A percentile compares a stretch with the other conserved stretches of the same genome.
phyloP scores from a whole-genome alignment of 2,113 vertebrate species.

The Actenoides hombroni region DNA sequence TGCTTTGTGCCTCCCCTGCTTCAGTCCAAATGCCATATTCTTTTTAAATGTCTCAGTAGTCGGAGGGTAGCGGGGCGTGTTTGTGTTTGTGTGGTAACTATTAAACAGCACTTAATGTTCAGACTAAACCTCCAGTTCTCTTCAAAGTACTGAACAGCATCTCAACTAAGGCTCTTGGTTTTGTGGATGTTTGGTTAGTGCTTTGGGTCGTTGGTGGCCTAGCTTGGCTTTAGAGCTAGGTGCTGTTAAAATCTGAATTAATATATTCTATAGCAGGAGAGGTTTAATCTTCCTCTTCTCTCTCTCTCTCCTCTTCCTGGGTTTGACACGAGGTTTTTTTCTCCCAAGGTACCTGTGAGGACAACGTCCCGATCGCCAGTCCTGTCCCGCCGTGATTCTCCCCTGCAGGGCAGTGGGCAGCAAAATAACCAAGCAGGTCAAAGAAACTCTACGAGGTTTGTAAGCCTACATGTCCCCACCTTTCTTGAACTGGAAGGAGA shows the following conservation, averaged over 20 bases:
- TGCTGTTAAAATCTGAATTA: not conserved
- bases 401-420: constrained; percentile 83
- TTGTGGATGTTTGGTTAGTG: constrained; percentile 13
- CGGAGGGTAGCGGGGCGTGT: not conserved
- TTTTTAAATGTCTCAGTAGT: constrained; percentile 41
- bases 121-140: not conserved
- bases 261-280: not conserved
- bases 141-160: not conserved
- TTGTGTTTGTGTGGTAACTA: constrained; percentile 40
- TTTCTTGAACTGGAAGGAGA: not conserved
- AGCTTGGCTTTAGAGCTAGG: not conserved
- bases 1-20: constrained; percentile 69
- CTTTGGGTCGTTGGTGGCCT: not conserved
- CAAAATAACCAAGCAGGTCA: constrained; percentile 83
- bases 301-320: not conserved
- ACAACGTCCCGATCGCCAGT: constrained; percentile 93
- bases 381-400: constrained; percentile 89
- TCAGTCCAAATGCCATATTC: constrained; percentile 49
- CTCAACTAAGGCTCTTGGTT: not conserved
- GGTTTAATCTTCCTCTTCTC: not conserved
- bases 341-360: constrained; percentile 86
- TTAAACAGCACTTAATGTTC: not conserved
- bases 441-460: constrained; percentile 87
- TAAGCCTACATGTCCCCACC: not conserved
- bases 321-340: constrained; percentile 41